A percentile compares a stretch with the other conserved stretches of the same genome.
Conservation (phyloP, 2,888 invertebrate genomes). For the Athalia circularis region DNA sequence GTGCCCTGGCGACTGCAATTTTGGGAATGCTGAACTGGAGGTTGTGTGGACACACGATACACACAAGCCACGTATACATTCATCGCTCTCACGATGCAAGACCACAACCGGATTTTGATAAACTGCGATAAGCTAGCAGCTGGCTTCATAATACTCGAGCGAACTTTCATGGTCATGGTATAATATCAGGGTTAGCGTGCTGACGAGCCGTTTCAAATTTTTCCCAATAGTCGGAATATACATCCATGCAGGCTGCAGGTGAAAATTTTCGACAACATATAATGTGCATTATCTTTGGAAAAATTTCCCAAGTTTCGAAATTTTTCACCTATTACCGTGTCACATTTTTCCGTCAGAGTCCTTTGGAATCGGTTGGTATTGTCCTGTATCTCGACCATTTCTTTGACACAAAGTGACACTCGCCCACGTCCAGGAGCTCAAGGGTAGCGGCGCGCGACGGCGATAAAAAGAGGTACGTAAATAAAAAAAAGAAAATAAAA, state of each 20-base stretch:
- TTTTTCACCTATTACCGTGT: not conserved
- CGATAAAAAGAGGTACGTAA: constrained; percentile 68
- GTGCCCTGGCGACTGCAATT: not conserved
- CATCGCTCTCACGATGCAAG: no score
- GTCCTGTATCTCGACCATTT: constrained; percentile 69
- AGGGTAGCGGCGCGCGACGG: constrained; percentile 65
- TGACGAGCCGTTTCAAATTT: no score
- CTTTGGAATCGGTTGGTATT: constrained; percentile 7
- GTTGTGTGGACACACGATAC: not conserved
- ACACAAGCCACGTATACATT: no score
- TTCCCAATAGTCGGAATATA: no score
- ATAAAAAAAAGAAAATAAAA: constrained; percentile 50
- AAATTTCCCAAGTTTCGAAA: not conserved
- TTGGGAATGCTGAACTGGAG: not conserved
- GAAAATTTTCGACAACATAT: no score
- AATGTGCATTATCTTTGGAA: not conserved
- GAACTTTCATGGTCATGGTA: no score
- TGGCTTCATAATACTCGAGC: no score
- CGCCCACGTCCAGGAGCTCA: constrained; percentile 66
- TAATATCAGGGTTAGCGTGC: no score
- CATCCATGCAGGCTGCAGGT: no score
- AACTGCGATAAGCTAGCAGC: no score
- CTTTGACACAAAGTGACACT: constrained; percentile 72
- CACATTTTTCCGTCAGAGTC: not conserved
- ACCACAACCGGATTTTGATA: no score